A percentile compares a stretch with the other conserved stretches of the same genome.
These are phyloP conservation scores for Sylvietta virens DNA, from an alignment of 2,113 vertebrate genomes.

Conservation along the genomic window DNA sequence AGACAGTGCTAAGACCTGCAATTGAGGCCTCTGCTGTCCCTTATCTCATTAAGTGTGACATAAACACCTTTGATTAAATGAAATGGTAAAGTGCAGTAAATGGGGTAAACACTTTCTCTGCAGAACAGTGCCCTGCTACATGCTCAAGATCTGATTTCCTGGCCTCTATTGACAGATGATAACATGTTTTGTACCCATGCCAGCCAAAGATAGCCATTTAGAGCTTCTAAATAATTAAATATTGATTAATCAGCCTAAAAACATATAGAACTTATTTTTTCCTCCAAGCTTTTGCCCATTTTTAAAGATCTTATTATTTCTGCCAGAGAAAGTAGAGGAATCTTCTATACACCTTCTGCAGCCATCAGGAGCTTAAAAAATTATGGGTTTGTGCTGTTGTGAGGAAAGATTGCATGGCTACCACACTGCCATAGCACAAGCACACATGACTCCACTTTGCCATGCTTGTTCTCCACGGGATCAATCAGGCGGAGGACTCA, in stretches of 20 bases:
- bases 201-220: constrained; percentile 66
- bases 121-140: constrained; percentile 11
- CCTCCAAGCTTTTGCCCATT: background rate
- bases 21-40: constrained; percentile 19
- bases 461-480: fast-evolving
- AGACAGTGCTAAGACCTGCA: constrained; percentile 21
- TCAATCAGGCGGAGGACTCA: background rate
- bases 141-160: constrained; percentile 59
- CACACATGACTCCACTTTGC: background rate
- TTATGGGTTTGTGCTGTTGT: background rate
- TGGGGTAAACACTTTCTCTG: constrained; percentile 26
- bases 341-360: background rate
- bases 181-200: constrained; percentile 44
- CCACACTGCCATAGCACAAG: background rate
- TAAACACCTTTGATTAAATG: constrained; percentile 70
- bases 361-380: background rate
- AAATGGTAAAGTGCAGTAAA: constrained; percentile 58
- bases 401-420: background rate
- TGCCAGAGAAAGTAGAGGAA: background rate
- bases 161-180: constrained; percentile 57
- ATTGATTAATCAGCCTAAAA: constrained; percentile 71
- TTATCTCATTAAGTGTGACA: constrained; percentile 65
- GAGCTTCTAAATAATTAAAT: constrained; percentile 72
- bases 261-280: constrained; percentile 11
- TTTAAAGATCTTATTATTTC: constrained; percentile 56